Conservation (phyloP, 2,797 vertebrate species). For the Ctenopoma kingsleyae region DNA sequence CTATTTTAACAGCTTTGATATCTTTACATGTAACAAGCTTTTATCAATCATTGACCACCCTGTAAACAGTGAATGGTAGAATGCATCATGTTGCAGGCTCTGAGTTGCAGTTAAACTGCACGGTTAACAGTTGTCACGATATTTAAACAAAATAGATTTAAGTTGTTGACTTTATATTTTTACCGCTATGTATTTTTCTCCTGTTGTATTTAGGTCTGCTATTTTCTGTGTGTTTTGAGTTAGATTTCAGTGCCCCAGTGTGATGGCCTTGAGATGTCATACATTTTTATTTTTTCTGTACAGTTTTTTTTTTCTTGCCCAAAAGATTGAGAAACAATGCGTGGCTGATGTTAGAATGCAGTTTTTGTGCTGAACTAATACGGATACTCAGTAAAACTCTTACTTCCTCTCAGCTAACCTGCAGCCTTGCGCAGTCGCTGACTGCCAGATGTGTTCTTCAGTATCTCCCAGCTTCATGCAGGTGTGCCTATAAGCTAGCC, state of each 20-base stretch:
- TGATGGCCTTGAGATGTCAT: constrained; percentile 22
- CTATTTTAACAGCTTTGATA: background rate
- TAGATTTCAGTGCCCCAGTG: constrained; percentile 16
- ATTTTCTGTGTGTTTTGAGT: background rate
- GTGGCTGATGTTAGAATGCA: constrained; percentile 2
- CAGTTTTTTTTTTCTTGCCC: background rate
- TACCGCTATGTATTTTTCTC: background rate
- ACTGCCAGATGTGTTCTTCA: constrained; percentile 28
- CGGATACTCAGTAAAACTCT: background rate
- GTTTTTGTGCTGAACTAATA: too few species aligned
- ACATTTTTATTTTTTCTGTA: constrained; percentile 27
- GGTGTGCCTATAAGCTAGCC: constrained; percentile 8
- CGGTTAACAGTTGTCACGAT: constrained; percentile 7
- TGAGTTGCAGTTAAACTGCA: constrained; percentile 12
- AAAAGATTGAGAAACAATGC: constrained; percentile 1
- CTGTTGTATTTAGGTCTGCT: background rate
- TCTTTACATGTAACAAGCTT: background rate
- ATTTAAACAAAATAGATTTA: constrained; percentile 10
- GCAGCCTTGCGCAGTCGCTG: background rate
- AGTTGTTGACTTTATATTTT: background rate
- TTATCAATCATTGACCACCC: constrained; percentile 19
- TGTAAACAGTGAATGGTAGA: constrained; percentile 25
- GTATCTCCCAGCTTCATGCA: background rate
- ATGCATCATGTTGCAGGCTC: constrained; percentile 16
- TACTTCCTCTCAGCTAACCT: background rate